Evolutionary conservation across 2,888 invertebrate species (phyloP), one percentile per base, ranked within the genome.

Genomic region (Saturnia pavonia): DNA sequence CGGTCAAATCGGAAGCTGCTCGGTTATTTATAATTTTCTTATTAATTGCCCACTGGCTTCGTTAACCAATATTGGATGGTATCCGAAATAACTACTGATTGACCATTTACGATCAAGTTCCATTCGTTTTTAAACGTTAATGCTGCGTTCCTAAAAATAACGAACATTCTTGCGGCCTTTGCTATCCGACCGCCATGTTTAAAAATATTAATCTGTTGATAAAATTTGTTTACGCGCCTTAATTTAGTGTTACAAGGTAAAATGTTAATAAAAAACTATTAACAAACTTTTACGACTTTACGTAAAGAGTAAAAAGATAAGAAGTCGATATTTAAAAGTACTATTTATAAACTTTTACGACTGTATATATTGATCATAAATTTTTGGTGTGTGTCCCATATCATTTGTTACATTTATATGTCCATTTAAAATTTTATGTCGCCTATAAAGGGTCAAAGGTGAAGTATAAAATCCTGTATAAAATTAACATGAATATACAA

Each of bases 21-120:
- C 65, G 12, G 40, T 65, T 65, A 65, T 65, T 65, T 40, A 7
- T 65, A 65, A 65, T 65, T 65, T 65, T 40, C 11, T 3, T 65
- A 65, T 40, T 65, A 65, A 65, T 65, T 65, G 34, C 65, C n/a
- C 65, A 65, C 65, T 65, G 65, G 65, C 65, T 65, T 65, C 65
- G 65, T 65, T 40, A 65, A 40, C 65, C 40, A 65, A 40, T 40
- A 40, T 65, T 40, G 9, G 16, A 65, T 65, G 65, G 40, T 40
- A 65, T 65, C 34, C 40, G 65, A 65, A 65, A 65, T 65, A 65
- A n/a, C 65, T 65, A 11, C 65, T 65, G 65, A 65, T 65, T 65
- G 65, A 40, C 65, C 65, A n/a, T 65, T 65, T 40, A 65, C n/a
- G 40, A 65, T 40, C 27, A 14, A 14, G 40, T 40, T 40, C 65